Percentiles rank a stretch among this genome's conserved stretches.
Evolutionary conservation across 2,888 invertebrate species (phyloP).

Genomic region (Tetranychus piercei): DNA sequence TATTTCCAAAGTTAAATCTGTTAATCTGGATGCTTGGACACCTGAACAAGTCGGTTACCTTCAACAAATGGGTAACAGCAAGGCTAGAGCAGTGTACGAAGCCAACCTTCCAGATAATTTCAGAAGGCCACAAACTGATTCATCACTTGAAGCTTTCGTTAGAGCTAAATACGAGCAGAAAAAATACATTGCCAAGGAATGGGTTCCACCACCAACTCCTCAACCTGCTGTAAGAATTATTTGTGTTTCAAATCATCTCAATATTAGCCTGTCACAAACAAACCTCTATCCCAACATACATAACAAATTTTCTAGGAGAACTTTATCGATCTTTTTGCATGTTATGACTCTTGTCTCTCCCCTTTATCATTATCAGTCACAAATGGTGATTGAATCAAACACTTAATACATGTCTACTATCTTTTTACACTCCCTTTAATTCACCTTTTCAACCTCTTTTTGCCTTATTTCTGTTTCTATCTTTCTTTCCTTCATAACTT

Average conservation of each 20-base stretch:
- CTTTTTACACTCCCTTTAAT: neutral
- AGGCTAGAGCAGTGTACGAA: slow-evolving; percentile 89
- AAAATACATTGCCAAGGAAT: slow-evolving; percentile 91
- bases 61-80: slow-evolving; percentile 94
- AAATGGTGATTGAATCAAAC: slow-evolving; percentile 1
- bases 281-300: neutral
- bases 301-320: neutral
- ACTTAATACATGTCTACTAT: neutral
- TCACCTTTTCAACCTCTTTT: slow-evolving; percentile 3
- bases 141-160: slow-evolving; percentile 79
- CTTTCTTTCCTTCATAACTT: neutral
- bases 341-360: neutral
- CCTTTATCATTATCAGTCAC: neutral
- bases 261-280: neutral
- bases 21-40: slow-evolving; percentile 94
- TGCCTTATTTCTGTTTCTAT: neutral
- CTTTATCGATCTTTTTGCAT: neutral
- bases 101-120: slow-evolving; percentile 89
- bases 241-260: neutral
- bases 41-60: slow-evolving; percentile 84
- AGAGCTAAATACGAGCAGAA: slow-evolving; percentile 96
- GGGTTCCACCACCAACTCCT: slow-evolving; percentile 70
- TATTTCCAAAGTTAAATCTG: slow-evolving; percentile 94
- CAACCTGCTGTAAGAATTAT: slow-evolving; percentile 41
- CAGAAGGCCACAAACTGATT: slow-evolving; percentile 81